A percentile compares a stretch with the other conserved stretches of the same genome.
These are phyloP conservation scores for Mus spicilegus DNA, from an alignment of 2,113 vertebrate genomes.

Conservation along the genomic window DNA sequence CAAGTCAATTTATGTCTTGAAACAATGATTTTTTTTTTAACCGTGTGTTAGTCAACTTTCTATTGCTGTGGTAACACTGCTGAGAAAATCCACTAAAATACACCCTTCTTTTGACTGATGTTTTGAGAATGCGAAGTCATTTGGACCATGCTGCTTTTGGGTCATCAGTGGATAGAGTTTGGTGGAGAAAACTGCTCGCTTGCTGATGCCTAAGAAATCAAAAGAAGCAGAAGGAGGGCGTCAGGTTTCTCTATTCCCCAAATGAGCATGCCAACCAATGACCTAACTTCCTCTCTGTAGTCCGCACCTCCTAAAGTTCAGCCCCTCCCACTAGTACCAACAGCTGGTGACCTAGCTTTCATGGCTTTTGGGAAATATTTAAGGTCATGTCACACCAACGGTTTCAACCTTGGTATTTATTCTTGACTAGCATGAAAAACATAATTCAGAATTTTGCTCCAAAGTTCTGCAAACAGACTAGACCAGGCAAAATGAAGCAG, in stretches of 20 bases:
- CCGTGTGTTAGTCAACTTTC: not conserved
- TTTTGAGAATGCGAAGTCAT: not conserved
- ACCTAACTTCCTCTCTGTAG: not conserved
- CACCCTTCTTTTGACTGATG: not conserved
- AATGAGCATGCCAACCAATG: not conserved
- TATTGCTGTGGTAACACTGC: not conserved
- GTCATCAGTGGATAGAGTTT: too few species aligned
- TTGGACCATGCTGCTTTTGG: not conserved
- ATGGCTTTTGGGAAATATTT: not conserved
- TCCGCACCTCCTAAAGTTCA: not conserved
- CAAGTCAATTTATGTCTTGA: conserved; percentile 35
- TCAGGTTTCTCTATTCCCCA: not conserved
- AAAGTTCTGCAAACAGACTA: not conserved
- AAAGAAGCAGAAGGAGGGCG: not conserved
- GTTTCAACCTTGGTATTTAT: not conserved
- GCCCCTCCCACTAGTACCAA: too few species aligned
- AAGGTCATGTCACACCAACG: not conserved
- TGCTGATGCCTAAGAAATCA: not conserved
- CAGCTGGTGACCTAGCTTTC: not conserved
- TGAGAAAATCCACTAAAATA: not conserved
- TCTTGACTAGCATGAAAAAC: not conserved
- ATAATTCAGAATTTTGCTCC: not conserved
- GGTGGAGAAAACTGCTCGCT: not conserved
- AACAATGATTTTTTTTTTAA: conserved; percentile 25
- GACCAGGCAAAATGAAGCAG: not conserved